phyloP scores from a whole-genome alignment of 2,797 vertebrate species.

The Sebastes minor region DNA sequence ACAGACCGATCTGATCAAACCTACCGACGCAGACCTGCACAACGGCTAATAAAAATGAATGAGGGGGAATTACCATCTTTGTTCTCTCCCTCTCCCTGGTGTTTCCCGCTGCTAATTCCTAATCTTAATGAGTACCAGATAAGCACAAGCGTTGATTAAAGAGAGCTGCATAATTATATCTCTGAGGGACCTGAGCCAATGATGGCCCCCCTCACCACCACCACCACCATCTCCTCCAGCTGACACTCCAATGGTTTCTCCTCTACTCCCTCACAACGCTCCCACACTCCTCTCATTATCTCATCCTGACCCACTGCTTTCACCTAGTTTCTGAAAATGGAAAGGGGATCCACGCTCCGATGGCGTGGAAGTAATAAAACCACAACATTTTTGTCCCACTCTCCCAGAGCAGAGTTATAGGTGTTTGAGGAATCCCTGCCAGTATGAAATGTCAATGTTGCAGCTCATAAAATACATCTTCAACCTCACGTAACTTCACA shows the following conservation, averaged over 20 bases:
- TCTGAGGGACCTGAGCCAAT: slow-evolving; percentile 60
- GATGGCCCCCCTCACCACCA: slow-evolving; percentile 7
- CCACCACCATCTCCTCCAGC: slow-evolving; percentile 35
- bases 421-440: slow-evolving; percentile 18
- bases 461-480: slow-evolving; percentile 48
- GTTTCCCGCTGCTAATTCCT: slow-evolving; percentile 61
- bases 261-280: slow-evolving; percentile 30
- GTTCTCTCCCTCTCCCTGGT: slow-evolving; percentile 54
- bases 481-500: slow-evolving; percentile 31
- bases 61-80: slow-evolving; percentile 58
- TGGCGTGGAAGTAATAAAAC: slow-evolving; percentile 54
- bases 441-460: slow-evolving; percentile 56
- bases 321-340: slow-evolving; percentile 52
- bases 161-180: slow-evolving; percentile 71
- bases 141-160: slow-evolving; percentile 73
- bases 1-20: slow-evolving; percentile 44
- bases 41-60: slow-evolving; percentile 28
- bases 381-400: slow-evolving; percentile 4
- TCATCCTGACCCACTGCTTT: slow-evolving; percentile 53
- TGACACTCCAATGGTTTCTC: slow-evolving; percentile 52
- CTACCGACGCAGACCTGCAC: background rate
- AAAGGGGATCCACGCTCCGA: slow-evolving; percentile 38
- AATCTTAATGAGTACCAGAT: slow-evolving; percentile 72
- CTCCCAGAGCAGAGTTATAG: background rate
- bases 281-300: slow-evolving; percentile 47